A percentile compares a stretch with the other conserved stretches of the same genome.
These are phyloP conservation scores for Acanthosepion esculentum DNA, from an alignment of 2,888 invertebrate genomes.

Conservation along the genomic window DNA sequence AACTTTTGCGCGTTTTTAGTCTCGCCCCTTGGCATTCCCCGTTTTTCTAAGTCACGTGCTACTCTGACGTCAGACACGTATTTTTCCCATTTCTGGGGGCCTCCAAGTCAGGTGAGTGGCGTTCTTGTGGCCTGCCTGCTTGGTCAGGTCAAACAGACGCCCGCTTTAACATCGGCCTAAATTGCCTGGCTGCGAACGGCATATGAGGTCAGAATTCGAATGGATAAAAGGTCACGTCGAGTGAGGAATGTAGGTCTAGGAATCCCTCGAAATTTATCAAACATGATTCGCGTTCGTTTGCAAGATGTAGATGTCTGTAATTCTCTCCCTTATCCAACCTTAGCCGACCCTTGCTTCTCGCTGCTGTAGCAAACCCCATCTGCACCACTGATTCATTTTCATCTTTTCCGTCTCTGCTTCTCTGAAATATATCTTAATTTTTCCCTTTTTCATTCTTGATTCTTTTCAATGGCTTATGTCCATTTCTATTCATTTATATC, in stretches of 20 bases:
- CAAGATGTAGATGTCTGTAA: not conserved
- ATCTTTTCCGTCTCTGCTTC: not conserved
- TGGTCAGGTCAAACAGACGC: not conserved
- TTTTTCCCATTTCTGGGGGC: too few species aligned
- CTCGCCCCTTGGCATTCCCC: not conserved
- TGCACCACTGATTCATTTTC: not conserved
- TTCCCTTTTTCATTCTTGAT: too few species aligned
- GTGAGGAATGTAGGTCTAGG: not conserved
- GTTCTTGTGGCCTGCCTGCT: not conserved
- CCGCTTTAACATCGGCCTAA: not conserved
- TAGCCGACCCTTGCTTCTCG: not conserved
- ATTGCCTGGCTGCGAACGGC: not conserved
- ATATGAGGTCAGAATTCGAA: not conserved
- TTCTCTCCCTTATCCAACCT: not conserved
- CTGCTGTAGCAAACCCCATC: not conserved
- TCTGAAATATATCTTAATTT: too few species aligned
- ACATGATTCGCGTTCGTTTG: not conserved
- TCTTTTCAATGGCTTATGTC: too few species aligned
- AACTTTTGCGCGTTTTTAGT: not conserved
- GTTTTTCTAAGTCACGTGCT: not conserved
- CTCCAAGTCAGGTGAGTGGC: not conserved
- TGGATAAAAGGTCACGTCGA: not conserved
- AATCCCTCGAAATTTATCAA: slow-evolving; percentile 16
- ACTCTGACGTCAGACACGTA: not conserved
- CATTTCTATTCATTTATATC: too few species aligned